Conservation (phyloP, 1,140 invertebrate species). For the Onthophagus taurus region DNA sequence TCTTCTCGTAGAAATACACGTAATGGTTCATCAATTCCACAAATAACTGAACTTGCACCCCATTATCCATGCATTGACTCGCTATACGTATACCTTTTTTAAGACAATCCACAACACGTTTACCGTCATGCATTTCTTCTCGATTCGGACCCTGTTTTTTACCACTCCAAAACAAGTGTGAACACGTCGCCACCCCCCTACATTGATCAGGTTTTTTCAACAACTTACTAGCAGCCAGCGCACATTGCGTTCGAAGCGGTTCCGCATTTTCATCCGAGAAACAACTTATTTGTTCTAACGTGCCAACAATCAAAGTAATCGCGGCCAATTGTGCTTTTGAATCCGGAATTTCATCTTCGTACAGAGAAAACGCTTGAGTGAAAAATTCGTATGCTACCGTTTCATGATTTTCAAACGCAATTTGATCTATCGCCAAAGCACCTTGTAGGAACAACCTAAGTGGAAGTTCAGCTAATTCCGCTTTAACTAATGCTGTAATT, state of each 20-base stretch:
- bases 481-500: slow-evolving; percentile 86
- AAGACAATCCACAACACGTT: slow-evolving; percentile 85
- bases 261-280: slow-evolving; percentile 97
- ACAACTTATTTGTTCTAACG: slow-evolving; percentile 88
- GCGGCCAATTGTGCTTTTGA: slow-evolving; percentile 94
- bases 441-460: slow-evolving; percentile 91
- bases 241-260: slow-evolving; percentile 89
- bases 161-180: slow-evolving; percentile 95
- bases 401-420: slow-evolving; percentile 90
- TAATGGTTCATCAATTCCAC: slow-evolving; percentile 93
- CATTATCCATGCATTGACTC: slow-evolving; percentile 95
- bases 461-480: slow-evolving; percentile 86
- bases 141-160: slow-evolving; percentile 58
- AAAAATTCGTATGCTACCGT: slow-evolving; percentile 97
- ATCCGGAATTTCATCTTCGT: slow-evolving; percentile 98
- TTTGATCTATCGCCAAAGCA: slow-evolving; percentile 84
- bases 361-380: slow-evolving; percentile 92
- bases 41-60: slow-evolving; percentile 91
- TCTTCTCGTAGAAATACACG: slow-evolving; percentile 89
- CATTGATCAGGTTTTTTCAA: slow-evolving; percentile 97
- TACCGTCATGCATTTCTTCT: slow-evolving; percentile 79
- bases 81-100: slow-evolving; percentile 93
- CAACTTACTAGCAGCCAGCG: slow-evolving; percentile 86
- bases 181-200: slow-evolving; percentile 79
- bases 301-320: slow-evolving; percentile 91